These are phyloP conservation scores for Synanthedon tipuliformis DNA, from an alignment of 2,888 invertebrate species.

Conservation along the genomic window DNA sequence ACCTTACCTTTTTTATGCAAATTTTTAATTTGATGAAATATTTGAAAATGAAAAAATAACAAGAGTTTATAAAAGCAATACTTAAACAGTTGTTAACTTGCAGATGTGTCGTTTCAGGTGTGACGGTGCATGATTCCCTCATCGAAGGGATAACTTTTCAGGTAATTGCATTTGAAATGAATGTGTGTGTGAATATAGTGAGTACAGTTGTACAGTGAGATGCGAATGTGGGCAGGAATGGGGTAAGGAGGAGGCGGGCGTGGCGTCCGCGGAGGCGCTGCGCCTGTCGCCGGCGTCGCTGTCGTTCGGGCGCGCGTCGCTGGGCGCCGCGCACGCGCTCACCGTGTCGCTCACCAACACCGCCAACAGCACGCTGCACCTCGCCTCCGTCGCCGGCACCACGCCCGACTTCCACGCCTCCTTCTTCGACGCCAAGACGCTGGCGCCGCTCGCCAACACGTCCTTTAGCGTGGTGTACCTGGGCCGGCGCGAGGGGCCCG, in stretches of 20 bases:
- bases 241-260: constrained; percentile 22
- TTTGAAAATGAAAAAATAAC: too few species aligned
- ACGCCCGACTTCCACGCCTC: constrained; percentile 97
- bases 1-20: too few species aligned
- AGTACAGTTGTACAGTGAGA: background rate
- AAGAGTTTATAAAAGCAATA: too few species aligned
- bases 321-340: constrained; percentile 89
- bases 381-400: constrained; percentile 94
- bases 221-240: constrained; percentile 31
- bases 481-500: constrained; percentile 89
- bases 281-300: constrained; percentile 60
- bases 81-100: too few species aligned
- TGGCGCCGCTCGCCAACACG: constrained; percentile 92
- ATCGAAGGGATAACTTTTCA: constrained; percentile 56
- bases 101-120: constrained; percentile 30
- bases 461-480: constrained; percentile 96
- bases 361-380: constrained; percentile 89
- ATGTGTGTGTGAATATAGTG: background rate
- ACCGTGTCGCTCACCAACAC: constrained; percentile 89
- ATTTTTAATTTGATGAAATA: too few species aligned
- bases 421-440: constrained; percentile 94
- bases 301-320: constrained; percentile 74
- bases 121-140: constrained; percentile 47
- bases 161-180: constrained; percentile 20
- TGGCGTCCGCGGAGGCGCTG: constrained; percentile 29